Evolutionary conservation across 2,888 invertebrate genomes (phyloP), one percentile per base, ranked within the genome.

Genomic region (Scotopteryx bipunctaria): DNA sequence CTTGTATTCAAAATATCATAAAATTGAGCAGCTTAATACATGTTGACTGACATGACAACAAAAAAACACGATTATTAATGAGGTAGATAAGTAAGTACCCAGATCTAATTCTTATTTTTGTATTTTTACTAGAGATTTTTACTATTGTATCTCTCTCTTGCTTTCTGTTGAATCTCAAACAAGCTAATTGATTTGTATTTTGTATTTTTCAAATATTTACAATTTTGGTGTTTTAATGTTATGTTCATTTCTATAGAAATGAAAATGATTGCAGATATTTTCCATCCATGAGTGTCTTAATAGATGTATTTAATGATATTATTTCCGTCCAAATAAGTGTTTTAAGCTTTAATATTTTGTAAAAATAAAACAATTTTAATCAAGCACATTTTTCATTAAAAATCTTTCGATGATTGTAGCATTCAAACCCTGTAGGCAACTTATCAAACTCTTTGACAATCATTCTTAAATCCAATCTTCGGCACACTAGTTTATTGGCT

Each of bases 371-470:
- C 37, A 49, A 23, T 23, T 54, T 35, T 36, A 40, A 23, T 32
- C 15, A 56, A 63, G 42, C 44, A 55, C 50, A 59, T 37, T 40
- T 62, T 50, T 67, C 55, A 68, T 55, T 67, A 43, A 37, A 73
- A 61, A 47, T 55, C 58, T 60, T 73, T 13, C 45, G 76, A 54
- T 75, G 67, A 57, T 78, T 72, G 49, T 77, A 86, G 69, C 83
- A 86, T 63, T 86, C 71, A 66, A 87, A 83, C 27, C 78, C 81
- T 35, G 61, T 32, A 3, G 88, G 89, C 56, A 88, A 64, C 33
- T 41, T 59, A 47, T 76, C 66, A 63, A 87, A 84, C 5, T 64
- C 61, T 61, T 74, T 83, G 54, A 88, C 72, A 47, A 84, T 72
- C 2, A 45, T 56, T 64, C 77, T 78, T 31, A 87, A 71, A 63